Evolutionary conservation across 2,113 vertebrate genomes (phyloP), one percentile per base, ranked within the genome.

Genomic region (Hylia prasina): DNA sequence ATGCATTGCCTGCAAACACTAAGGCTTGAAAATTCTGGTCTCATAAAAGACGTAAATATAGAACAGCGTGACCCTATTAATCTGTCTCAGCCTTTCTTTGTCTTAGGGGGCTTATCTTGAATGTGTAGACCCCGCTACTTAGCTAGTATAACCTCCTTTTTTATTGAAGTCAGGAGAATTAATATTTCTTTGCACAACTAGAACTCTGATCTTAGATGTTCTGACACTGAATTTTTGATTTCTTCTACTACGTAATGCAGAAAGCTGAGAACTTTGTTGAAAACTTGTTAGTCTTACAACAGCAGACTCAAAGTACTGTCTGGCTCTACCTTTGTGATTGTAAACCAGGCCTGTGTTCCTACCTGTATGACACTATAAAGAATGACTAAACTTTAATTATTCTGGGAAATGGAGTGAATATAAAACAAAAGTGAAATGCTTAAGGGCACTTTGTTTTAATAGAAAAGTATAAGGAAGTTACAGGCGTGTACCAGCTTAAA

Each of bases 361-460:
- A 94, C 95, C 79, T 94, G 87, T 23, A 73, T 16, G 28, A 61
- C 37, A 71, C 48, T 64, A 71, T n/a, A 77, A 79, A 47, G 70
- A 91, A 77, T 91, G 78, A 93, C 70, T 96, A 96, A 95, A 21
- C 42, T 56, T 96, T 96, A 91, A 96, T 94, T 93, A 96, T 88
- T 95, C 94, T 66, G 85, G 90, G 93, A 95, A 94, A 93, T 77
- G 30, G 90, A 94, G n/a, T 45, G 56, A 81, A 72, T 79, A 80
- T 54, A 93, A 95, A 95, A 68, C 48, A 79, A 42, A 84, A 87
- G 61, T 58, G 7, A 91, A 91, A 80, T 77, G 71, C 92, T 89
- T 82, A 72, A 72, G 89, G 93, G 81, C 69, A 82, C 66, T 87
- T 80, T 79, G 70, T 64, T 90, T 88, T 80, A 93, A 90, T 42